Base-by-base conservation (phyloP, 2,888 invertebrate species). In the Helleia helle region DNA sequence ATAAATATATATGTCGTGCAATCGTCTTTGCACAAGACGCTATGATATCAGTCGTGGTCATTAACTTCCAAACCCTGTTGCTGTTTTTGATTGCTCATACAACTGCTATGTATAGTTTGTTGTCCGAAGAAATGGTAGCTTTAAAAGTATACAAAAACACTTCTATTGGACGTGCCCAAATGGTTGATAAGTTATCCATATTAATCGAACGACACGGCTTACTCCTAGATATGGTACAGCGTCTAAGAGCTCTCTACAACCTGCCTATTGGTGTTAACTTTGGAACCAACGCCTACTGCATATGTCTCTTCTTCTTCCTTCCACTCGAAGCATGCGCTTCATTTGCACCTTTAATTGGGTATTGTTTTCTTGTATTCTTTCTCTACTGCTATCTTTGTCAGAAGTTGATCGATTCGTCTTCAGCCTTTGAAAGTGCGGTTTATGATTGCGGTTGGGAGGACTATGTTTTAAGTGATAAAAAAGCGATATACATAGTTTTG, bases 371-470 rank as follows among this genome's bases (percentile, higher is more conserved):
- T 1, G 63, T 70, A 0, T 77, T 77, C 48, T 81, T 81, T 43
- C 47, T 83, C 14, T 81, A 81, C 42, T 80, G 80, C 47, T 74
- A 64, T 27, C 56, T 79, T 1, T 65, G 80, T 46, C 83, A 83
- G 47, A 57, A 58, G 15, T 45, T 81, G 44, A 65, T 71, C 1
- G 68, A 75, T 44, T 69, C 73, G 4, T 64, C 80, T 0, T 73
- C 74, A 45, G 38, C 43, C 1, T 81, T 77, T 36, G 76, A 71
- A 43, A 61, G 46, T 2, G 59, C 76, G 0, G 65, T 79, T 0
- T 80, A 79, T 41, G 55, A 66, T 27, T 80, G 81, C 46, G 81
- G 81, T 0, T 81, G 81, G 81, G 79, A 81, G 48, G 70, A 66
- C 2, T 79, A 79, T 36, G 55, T 57, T 15, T 12, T 65, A 7